These are phyloP conservation scores for Scytalopus superciliaris DNA, from an alignment of 2,113 vertebrate genomes.

Conservation along the genomic window DNA sequence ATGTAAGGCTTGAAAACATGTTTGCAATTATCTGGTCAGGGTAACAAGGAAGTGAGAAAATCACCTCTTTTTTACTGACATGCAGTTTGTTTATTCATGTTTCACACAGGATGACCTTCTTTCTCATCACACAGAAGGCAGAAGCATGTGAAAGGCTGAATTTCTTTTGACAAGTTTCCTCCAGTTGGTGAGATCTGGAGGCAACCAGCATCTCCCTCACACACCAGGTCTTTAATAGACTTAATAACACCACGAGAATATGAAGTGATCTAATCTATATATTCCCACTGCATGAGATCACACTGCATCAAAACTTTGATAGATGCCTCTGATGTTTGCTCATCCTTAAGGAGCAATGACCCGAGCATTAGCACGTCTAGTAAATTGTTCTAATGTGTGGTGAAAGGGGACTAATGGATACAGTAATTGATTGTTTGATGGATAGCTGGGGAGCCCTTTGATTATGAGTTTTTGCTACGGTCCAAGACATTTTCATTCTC, in stretches of 20 bases:
- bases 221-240: not conserved
- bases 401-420: constrained; percentile 64
- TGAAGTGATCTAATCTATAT: not conserved
- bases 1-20: not conserved
- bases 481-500: constrained; percentile 20
- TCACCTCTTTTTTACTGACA: not conserved
- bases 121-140: not conserved
- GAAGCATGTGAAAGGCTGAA: not conserved
- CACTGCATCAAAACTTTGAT: constrained; percentile 48
- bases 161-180: not conserved
- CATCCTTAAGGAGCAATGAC: constrained; percentile 57
- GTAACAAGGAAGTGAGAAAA: not conserved
- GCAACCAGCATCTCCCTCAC: not conserved
- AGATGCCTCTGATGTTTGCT: constrained; percentile 48
- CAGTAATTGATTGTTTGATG: constrained; percentile 52
- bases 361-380: constrained; percentile 37
- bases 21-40: not conserved
- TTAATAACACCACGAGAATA: not conserved
- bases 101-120: not conserved
- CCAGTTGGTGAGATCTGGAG: not conserved
- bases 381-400: constrained; percentile 68
- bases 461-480: constrained; percentile 57
- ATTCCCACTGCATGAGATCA: not conserved
- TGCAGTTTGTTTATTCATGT: not conserved
- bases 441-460: constrained; percentile 34